Percentiles rank a stretch among this genome's conserved stretches.
phyloP scores from a whole-genome alignment of 2,113 vertebrate species.

The Eulemur rufifrons region DNA sequence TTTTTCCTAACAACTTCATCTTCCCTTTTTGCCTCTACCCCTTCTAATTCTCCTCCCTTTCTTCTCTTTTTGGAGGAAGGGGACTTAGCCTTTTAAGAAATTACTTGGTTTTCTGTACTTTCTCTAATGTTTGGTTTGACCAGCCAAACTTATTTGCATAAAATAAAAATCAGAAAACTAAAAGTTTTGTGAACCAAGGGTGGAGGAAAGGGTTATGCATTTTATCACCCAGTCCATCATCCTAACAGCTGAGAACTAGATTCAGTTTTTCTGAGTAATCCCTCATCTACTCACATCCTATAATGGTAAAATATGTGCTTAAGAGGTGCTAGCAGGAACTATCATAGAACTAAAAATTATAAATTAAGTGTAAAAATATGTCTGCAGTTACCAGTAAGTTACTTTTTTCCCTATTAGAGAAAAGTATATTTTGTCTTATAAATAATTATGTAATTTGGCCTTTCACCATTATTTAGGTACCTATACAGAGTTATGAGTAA shows the following conservation, averaged over 20 bases:
- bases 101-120: neutral
- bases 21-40: neutral
- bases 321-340: neutral
- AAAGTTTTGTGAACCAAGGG: neutral
- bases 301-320: neutral
- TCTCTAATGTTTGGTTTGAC: neutral
- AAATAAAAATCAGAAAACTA: constrained; percentile 27
- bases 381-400: constrained; percentile 3
- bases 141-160: neutral
- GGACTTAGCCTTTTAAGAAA: neutral
- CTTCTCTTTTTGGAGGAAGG: neutral
- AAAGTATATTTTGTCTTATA: constrained; percentile 21
- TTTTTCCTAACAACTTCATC: neutral
- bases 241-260: neutral
- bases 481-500: constrained; percentile 5
- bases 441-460: neutral
- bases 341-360: neutral
- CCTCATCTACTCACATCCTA: neutral
- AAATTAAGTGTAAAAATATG: constrained; percentile 20
- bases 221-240: neutral
- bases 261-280: neutral
- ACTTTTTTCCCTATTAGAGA: constrained; percentile 24
- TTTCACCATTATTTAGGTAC: constrained; percentile 26
- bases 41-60: neutral
- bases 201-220: neutral